phyloP scores from a whole-genome alignment of 2,113 vertebrate species.

The human region GRCh38 chr6:138429001-138429500 shows the following conservation, averaged over 20 bases:
- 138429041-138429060: neutral
- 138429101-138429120: neutral
- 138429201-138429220: neutral
- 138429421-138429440: constrained; percentile 83
- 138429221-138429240: neutral
- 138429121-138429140: neutral
- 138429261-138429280: neutral
- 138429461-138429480: constrained; percentile 86
- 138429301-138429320: constrained; percentile 53
- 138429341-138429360: constrained; percentile 58
- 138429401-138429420: constrained; percentile 81
- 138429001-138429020: neutral
- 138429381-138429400: constrained; percentile 84
- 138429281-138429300: neutral
- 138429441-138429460: constrained; percentile 89
- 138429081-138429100: neutral
- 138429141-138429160: constrained; percentile 81
- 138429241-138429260: neutral
- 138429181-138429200: neutral
- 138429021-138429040: neutral
- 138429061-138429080: neutral
- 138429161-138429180: constrained; percentile 13
- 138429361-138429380: constrained; percentile 68
- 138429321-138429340: constrained; percentile 54
- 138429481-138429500: constrained; percentile 84